phyloP scores from a whole-genome alignment of 2,888 invertebrate genomes.

The Mythimna impura region DNA sequence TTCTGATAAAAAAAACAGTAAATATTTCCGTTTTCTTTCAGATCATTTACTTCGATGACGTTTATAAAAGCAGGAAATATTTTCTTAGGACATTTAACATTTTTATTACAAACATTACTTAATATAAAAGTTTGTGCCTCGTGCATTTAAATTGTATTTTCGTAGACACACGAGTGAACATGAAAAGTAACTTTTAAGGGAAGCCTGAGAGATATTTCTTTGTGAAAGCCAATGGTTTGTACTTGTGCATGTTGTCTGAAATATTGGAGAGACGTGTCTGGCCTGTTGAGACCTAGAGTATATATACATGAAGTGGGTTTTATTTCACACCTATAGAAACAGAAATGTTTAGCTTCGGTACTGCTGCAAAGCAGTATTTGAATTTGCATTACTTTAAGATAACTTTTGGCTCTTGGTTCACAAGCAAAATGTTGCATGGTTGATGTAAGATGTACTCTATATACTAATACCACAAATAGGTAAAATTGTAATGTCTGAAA shows the following conservation, averaged over 20 bases:
- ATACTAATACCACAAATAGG: no score
- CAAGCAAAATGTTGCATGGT: not conserved
- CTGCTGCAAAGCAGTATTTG: not conserved
- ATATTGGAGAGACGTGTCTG: constrained; percentile 27
- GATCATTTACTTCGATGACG: constrained; percentile 28
- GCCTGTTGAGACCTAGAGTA: constrained; percentile 1
- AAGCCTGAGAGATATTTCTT: constrained; percentile 32
- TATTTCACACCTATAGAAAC: not conserved
- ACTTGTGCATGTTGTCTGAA: constrained; percentile 16
- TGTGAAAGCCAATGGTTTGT: constrained; percentile 22
- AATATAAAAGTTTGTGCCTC: constrained; percentile 22
- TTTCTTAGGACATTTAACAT: constrained; percentile 28
- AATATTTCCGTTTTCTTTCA: constrained; percentile 9
- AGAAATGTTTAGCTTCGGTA: not conserved
- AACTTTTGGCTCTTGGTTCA: not conserved
- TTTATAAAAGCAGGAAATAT: constrained; percentile 17
- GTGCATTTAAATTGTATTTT: constrained; percentile 66
- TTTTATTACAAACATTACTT: constrained; percentile 26
- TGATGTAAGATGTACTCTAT: not conserved
- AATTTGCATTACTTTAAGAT: not conserved
- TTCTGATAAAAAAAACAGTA: not conserved
- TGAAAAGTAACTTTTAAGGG: constrained; percentile 29
- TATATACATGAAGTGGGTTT: not conserved
- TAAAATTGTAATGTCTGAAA: no score
- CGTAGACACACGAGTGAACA: constrained; percentile 32